Evolutionary conservation across 2,888 invertebrate species (phyloP), one percentile per base, ranked within the genome.

Genomic region (Caprella mutica): DNA sequence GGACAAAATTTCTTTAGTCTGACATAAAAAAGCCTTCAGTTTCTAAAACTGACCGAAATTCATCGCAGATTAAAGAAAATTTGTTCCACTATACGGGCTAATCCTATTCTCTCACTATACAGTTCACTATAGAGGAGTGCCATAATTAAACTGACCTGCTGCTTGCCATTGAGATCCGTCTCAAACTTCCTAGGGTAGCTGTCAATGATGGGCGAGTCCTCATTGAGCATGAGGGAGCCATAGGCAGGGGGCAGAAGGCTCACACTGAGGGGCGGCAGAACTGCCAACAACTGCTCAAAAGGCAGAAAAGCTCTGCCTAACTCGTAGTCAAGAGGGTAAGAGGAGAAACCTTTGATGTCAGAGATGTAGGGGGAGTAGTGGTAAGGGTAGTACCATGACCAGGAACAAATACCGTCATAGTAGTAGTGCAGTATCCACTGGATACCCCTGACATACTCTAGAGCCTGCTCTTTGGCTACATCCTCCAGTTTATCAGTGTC

Each of bases 321-420:
- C 12, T 91, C 86, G 71, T 88, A 94, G 29, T 83, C 78, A n/a
- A 96, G 77, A 68, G 84, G 78, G 66, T 86, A 74, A 66, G 84
- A 61, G 24, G 69, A 67, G 67, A 78, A 77, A 65, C 73, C 69
- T 68, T 81, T 83, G 33, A 97, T 81, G 72, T 97, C 97, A 3
- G 94, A 94, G 67, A 94, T 86, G 71, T 85, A 96, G 0, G 97
- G 97, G 0, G 96, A 88, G 74, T 97, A 98, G 73, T 98, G 96
- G 70, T 90, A 88, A 0, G 94, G 93, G 73, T 94, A 98, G 74
- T 80, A 96, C 97, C 97, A 98, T 29, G 90, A 87, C 98, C 98
- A 98, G 0, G 93, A 94, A 52, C 86, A 86, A 43, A 93, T 90
- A 5, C 97, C 97, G 69, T 89, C 84, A 74, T 93, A 97, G 73